These are phyloP conservation scores for Myotis daubentonii DNA, from an alignment of 2,797 vertebrate genomes.

Conservation along the genomic window DNA sequence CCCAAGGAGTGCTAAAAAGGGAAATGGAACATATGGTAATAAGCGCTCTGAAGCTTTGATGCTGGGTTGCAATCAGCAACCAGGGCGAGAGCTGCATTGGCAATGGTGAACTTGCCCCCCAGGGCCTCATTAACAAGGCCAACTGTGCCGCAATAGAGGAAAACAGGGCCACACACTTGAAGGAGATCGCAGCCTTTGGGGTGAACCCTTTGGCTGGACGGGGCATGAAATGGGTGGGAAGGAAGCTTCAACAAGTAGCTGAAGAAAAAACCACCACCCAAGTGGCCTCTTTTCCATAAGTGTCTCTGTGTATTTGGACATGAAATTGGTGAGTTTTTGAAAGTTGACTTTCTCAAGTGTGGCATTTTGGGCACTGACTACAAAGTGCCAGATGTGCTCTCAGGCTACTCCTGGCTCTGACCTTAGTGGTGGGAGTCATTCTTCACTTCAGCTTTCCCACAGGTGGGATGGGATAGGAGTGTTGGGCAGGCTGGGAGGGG, in stretches of 20 bases:
- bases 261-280: not conserved
- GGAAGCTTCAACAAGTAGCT: not conserved
- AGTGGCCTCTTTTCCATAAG: not conserved
- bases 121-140: conserved; percentile 72
- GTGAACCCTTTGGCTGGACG: not conserved
- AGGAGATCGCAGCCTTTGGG: not conserved
- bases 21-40: conserved; percentile 75
- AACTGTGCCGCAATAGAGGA: not conserved
- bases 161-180: conserved; percentile 44
- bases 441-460: not conserved
- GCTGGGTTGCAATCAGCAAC: conserved; percentile 61
- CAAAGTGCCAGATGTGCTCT: not conserved
- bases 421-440: not conserved
- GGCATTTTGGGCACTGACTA: not conserved
- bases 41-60: conserved; percentile 69
- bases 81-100: conserved; percentile 10
- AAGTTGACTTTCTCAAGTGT: not conserved
- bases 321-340: not conserved
- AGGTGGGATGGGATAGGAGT: not conserved
- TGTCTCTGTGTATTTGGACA: not conserved
- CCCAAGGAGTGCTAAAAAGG: conserved; percentile 74
- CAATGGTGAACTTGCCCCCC: conserved; percentile 58
- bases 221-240: not conserved
- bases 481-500: accelerated
- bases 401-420: not conserved